Evolutionary conservation across 2,888 invertebrate species (phyloP).

Genomic region (Xestia sexstrigata): DNA sequence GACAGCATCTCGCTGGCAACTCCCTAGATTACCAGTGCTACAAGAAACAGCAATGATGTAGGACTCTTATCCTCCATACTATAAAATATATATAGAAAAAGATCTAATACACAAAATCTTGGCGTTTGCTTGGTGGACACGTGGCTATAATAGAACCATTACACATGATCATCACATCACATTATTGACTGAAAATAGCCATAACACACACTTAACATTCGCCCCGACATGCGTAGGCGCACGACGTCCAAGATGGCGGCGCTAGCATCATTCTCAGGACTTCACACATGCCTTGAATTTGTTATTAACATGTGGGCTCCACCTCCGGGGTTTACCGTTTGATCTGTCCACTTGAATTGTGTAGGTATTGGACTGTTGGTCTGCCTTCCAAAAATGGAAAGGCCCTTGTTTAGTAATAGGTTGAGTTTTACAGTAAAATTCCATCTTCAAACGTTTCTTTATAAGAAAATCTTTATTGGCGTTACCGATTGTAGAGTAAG

Average conservation of each 20-base stretch:
- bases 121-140: background rate
- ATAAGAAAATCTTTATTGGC: background rate
- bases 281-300: conserved; percentile 59
- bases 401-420: background rate
- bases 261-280: conserved; percentile 61
- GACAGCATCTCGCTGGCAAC: background rate
- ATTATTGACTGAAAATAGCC: conserved; percentile 43
- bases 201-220: conserved; percentile 54
- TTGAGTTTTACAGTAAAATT: background rate
- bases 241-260: conserved; percentile 53
- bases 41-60: background rate
- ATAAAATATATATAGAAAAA: too few species aligned
- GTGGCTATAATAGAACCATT: conserved; percentile 5
- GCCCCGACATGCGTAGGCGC: conserved; percentile 50
- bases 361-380: conserved; percentile 30
- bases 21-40: too few species aligned
- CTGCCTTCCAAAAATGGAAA: conserved; percentile 7
- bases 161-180: conserved; percentile 11
- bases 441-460: background rate
- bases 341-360: conserved; percentile 53
- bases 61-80: background rate
- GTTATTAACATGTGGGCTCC: conserved; percentile 59
- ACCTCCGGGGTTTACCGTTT: conserved; percentile 59
- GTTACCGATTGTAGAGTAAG: background rate
- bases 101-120: background rate